Base-by-base conservation (phyloP, 2,797 vertebrate genomes). In the Staurois parvus region DNA sequence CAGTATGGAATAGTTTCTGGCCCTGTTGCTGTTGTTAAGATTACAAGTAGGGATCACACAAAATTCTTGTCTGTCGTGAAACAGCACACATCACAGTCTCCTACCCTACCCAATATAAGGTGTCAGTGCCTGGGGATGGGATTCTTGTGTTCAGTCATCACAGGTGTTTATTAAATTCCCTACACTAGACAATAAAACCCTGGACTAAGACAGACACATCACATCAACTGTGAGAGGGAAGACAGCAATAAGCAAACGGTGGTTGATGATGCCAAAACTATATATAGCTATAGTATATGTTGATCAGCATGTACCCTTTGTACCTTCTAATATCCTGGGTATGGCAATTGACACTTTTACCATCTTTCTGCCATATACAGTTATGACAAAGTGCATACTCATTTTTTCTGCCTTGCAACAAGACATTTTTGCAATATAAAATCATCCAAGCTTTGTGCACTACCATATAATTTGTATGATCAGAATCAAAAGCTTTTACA, bases 101-200 rank as follows among this genome's bases (percentile, higher is more conserved):
- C 29, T 32, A n/a, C 28, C 28, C 67, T 48, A 34, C 73, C 66
- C 29, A 32, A 45, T 68, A 52, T 62, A 82, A 15, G 32, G 67
- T 82, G 52, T 82, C 66, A 45, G 29, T n/a, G 66, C 73, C 78
- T 48, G 79, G 37, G 48, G 83, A 70, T 76, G 76, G 66, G 72
- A 70, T 68, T 81, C 74, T 45, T 72, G 13, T 52, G 37, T 67
- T 82, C 69, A 82, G 73, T 81, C 76, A 86, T 72, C 67, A 73
- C 85, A 78, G 85, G 85, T 78, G 79, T 70, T 56, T 77, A n/a
- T 30, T 69, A 76, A 66, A 76, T 82, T 77, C 52, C 52, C 66
- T 72, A n/a, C 73, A 72, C 21, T 28, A 24, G 37, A 37, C 37
- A 37, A 37, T 78, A 66, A 64, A 84, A 76, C 37, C 75, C 56